These are phyloP conservation scores for Leguminivora glycinivorella DNA, from an alignment of 1,140 invertebrate species.

Conservation along the genomic window DNA sequence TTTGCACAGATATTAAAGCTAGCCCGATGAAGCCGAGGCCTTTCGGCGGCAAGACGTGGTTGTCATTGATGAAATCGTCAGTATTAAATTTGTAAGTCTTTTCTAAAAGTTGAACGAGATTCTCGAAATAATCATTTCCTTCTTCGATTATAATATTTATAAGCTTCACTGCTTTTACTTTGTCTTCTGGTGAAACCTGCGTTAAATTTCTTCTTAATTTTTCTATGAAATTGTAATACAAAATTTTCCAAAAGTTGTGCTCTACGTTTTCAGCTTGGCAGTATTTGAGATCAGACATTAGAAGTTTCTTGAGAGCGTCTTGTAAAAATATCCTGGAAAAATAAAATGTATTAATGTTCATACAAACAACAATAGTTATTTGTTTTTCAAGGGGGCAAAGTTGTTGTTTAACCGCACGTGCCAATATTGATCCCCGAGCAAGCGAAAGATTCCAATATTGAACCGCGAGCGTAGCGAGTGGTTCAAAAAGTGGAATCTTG, in stretches of 20 bases:
- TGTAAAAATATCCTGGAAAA: conserved; percentile 80
- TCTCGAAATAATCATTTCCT: conserved; percentile 89
- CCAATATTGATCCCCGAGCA: no score
- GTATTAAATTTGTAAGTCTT: conserved; percentile 87
- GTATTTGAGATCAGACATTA: conserved; percentile 91
- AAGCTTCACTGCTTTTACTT: conserved; percentile 82
- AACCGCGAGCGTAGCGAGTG: no score
- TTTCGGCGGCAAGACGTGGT: conserved; percentile 77
- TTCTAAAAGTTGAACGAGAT: conserved; percentile 86
- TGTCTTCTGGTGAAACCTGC: conserved; percentile 74
- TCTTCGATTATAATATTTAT: conserved; percentile 89
- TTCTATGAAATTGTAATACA: conserved; percentile 95
- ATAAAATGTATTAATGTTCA: conserved; percentile 33
- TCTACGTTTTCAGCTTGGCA: conserved; percentile 94
- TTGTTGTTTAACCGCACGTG: no score
- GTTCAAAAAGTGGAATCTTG: no score
- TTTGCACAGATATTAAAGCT: conserved; percentile 91
- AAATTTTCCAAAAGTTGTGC: conserved; percentile 94
- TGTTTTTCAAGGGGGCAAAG: no score
- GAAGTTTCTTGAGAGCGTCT: conserved; percentile 85
- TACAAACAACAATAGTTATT: no score
- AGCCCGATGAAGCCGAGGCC: conserved; percentile 85
- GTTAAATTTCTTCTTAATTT: conserved; percentile 84
- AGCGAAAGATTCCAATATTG: no score
- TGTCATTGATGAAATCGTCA: conserved; percentile 81